Base-by-base conservation (phyloP, 2,113 vertebrate genomes). In the Agelaius tricolor region DNA sequence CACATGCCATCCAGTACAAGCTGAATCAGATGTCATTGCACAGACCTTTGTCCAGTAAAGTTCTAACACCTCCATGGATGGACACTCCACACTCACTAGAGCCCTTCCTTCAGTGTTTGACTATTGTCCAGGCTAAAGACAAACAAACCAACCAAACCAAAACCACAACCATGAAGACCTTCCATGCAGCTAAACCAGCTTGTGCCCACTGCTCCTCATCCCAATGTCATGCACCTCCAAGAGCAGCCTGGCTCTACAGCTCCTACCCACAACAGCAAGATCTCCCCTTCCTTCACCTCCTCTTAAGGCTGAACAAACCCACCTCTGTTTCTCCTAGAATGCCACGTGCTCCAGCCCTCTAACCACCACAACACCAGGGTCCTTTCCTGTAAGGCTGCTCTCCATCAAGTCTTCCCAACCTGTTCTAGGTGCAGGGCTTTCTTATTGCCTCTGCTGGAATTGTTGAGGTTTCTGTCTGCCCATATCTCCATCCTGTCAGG, bases 311-410 rank as follows among this genome's bases (percentile, higher is more conserved):
- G n/a, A 76, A 52, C 10, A 81, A 78, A 77, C 15, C 23, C 65
- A 77, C 31, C 27, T 33, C 23, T 10, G 7, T 39, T 84, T 52
- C 65, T 84, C 24, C 77, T 24, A 13, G 15, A n/a, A 9, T 10
- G 69, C 8, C 44, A 24, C 0, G 0, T 47, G 55, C 43, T 87
- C 19, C 72, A 84, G 72, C 12, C 6, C 52, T 4, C 27, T 35
- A 43, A 72, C 8, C 5, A n/a, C 13, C 55, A 76, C 23, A 46
- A 44, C 27, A 41, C 18, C 20, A 0, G 0, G n/a, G 31, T 83
- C 33, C 33, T 75, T 27, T 59, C 43, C 72, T 39, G 19, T 68
- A 93, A 49, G 49, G 55, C 19, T 62, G 46, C 73, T 71, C 69
- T 49, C 69, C 55, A 55, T 15, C 27, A 46, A 54, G 43, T 28